Base-by-base conservation (phyloP, 2,797 vertebrate genomes). In the Typhlichthys eigenmanni region DNA sequence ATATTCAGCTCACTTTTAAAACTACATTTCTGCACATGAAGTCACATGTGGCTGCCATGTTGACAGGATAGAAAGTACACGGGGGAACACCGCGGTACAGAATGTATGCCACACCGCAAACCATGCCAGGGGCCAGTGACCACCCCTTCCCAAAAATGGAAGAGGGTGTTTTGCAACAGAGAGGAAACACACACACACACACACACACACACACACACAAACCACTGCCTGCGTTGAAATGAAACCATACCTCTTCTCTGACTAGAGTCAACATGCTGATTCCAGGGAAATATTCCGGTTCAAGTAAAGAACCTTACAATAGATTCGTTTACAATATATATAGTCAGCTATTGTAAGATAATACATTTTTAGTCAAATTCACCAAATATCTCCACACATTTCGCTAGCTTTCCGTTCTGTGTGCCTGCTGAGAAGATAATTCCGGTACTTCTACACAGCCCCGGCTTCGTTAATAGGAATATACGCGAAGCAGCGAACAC, bases 151-250 rank as follows among this genome's bases (percentile, higher is more conserved):
- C 69, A 49, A 34, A 78, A 84, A 83, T 80, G 78, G 73, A 74
- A 74, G 68, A 82, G 60, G 51, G 57, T 60, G 57, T 87, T 85
- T 84, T 79, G 47, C 66, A 71, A 84, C 82, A 88, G 87, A 82
- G 70, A 75, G 61, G 54, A 19, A 0, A 79, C 68, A 82, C 82
- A 81, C 24, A 43, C 71, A 77, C 79, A 45, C 16, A 19, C 78
- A 79, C 68, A 82, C 82, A 82, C 24, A 46, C 71, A 29, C 24
- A 74, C 77, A 75, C 77, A 45, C 16, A 38, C 46, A 76, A 71
- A 77, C 66, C 58, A 69, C 69, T 24, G 62, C 71, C 65, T 75
- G 69, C 6, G 55, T 17, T 16, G 9, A 43, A 45, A 74, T 66
- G 49, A 52, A 75, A 72, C 57, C 77, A 72, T 58, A 64, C 64